Percentiles rank a stretch among this genome's conserved stretches.
These are phyloP conservation scores for Sphaerophoria rueppellii DNA, from an alignment of 2,888 invertebrate species.

Conservation along the genomic window DNA sequence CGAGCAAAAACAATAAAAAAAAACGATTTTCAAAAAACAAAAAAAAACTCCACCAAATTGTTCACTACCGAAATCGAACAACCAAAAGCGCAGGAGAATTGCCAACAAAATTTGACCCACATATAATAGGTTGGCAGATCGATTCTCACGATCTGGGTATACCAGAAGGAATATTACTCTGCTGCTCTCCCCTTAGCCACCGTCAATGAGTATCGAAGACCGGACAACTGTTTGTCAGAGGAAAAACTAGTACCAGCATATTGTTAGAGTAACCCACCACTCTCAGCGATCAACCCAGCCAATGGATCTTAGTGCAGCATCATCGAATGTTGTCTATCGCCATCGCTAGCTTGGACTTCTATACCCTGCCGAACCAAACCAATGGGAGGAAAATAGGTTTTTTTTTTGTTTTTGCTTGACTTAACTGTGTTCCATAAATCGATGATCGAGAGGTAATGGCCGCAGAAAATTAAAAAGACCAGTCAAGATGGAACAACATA, in stretches of 20 bases:
- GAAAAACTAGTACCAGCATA: constrained; percentile 43
- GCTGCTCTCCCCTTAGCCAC: constrained; percentile 11
- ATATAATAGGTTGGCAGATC: constrained; percentile 74
- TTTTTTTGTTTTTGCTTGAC: constrained; percentile 25
- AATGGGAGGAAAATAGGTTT: constrained; percentile 68
- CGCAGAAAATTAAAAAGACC: constrained; percentile 71
- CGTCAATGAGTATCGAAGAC: constrained; percentile 35
- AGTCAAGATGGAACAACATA: constrained; percentile 35
- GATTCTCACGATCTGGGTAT: constrained; percentile 69
- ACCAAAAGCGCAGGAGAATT: constrained; percentile 10
- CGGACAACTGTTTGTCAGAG: constrained; percentile 1
- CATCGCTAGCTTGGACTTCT: constrained; percentile 43
- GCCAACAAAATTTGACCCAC: constrained; percentile 72
- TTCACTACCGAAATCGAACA: constrained; percentile 35
- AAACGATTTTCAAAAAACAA: constrained; percentile 34
- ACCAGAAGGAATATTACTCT: constrained; percentile 58
- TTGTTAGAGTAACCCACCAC: constrained; percentile 15
- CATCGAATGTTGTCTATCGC: constrained; percentile 51
- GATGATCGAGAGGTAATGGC: constrained; percentile 72
- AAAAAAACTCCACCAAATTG: constrained; percentile 60
- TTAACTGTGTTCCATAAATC: constrained; percentile 57
- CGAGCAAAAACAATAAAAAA: constrained; percentile 33
- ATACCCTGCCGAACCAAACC: constrained; percentile 39
- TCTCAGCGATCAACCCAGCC: constrained; percentile 24
- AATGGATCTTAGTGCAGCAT: constrained; percentile 63